Conservation (phyloP, 1,140 invertebrate genomes). For the Mya arenaria region DNA sequence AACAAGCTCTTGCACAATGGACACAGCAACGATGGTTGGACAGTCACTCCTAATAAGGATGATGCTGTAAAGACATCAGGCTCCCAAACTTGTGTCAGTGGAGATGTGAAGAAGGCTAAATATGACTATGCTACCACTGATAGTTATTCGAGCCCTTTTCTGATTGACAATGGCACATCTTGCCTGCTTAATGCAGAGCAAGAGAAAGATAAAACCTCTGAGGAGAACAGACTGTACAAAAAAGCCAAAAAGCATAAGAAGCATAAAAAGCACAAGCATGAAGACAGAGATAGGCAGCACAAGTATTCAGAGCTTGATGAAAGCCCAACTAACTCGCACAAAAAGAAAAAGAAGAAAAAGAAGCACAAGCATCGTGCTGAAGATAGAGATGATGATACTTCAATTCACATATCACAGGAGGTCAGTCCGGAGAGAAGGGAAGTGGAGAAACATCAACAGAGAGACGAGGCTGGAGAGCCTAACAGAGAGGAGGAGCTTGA, state of each 20-base stretch:
- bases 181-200: constrained; percentile 25
- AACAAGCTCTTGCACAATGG: constrained; percentile 16
- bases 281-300: constrained; percentile 31
- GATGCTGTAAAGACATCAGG: constrained; percentile 1
- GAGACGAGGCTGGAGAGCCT: background rate
- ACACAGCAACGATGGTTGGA: constrained; percentile 27
- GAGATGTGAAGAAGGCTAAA: background rate
- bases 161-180: constrained; percentile 36
- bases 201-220: constrained; percentile 5
- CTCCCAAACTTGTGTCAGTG: background rate
- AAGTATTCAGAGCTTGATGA: constrained; percentile 53
- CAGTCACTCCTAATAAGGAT: constrained; percentile 55
- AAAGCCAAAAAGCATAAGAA: constrained; percentile 62
- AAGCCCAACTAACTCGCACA: constrained; percentile 17
- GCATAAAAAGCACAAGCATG: constrained; percentile 65
- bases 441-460: background rate
- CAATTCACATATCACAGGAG: background rate
- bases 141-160: constrained; percentile 23
- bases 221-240: constrained; percentile 25
- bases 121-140: no score
- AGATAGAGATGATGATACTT: background rate
- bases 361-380: background rate
- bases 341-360: constrained; percentile 69
- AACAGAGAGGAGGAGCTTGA: background rate
- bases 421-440: no score